Base-by-base conservation (phyloP, 2,888 invertebrate genomes). In the Diadegma fenestrale region DNA sequence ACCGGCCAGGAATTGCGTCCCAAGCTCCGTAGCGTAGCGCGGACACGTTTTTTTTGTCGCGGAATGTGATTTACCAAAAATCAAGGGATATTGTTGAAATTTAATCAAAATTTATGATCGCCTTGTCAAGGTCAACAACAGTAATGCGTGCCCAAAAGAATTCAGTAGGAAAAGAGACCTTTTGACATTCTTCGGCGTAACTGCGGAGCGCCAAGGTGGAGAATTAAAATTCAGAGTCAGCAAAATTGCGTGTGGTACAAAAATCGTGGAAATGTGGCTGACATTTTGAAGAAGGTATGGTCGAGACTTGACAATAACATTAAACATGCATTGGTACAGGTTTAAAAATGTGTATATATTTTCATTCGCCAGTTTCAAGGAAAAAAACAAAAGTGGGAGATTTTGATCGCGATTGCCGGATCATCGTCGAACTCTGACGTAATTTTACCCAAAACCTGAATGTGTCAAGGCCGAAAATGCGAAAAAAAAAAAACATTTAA, bases 391-490 rank as follows among this genome's bases (percentile, higher is more conserved):
- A 72, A 63, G 33, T 26, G 54, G 72, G 58, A 78, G 77, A 80
- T 58, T 41, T 68, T 71, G 26, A n/a, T 22, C 48, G 33, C 12
- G 12, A 54, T 64, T 45, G 51, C 68, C 61, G 66, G 51, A 75
- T 80, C 69, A 66, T 78, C 61, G 82, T 68, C 66, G 37, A 72
- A 69, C 51, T 80, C 75, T 68, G 83, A 83, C 77, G 73, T 73
- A 80, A 84, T 80, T 83, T 72, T 77, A 54, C 58, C 51, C 66
- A 72, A 83, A 76, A 80, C 66, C 64, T 68, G 71, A 68, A 84
- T 77, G 77, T 73, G 83, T 83, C 80, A 83, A 77, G 77, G 75
- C 75, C 81, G 63, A 78, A 30, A 68, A 45, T 71, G 48, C 33
- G 22, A 63, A 72, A 76, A 75, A 77, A 45, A 45, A 30, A 48